phyloP scores from a whole-genome alignment of 2,113 vertebrate species.

The Trogon melanurus region DNA sequence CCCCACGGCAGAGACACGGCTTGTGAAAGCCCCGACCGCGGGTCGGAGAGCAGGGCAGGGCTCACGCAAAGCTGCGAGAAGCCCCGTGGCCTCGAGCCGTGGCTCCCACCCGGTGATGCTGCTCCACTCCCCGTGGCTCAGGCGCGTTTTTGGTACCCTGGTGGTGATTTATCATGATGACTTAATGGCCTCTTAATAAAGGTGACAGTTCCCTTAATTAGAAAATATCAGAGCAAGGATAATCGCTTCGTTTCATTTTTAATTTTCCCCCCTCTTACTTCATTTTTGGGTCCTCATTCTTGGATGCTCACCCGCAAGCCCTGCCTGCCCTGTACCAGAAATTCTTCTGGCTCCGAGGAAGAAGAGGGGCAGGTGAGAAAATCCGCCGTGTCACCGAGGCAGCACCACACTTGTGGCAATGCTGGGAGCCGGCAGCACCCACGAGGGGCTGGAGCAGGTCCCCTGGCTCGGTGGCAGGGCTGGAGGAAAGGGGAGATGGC shows the following conservation, averaged over 20 bases:
- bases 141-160: not conserved
- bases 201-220: constrained; percentile 62
- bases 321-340: not conserved
- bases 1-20: rapidly evolving
- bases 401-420: not conserved
- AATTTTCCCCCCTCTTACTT: not conserved
- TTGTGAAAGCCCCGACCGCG: not conserved
- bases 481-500: not conserved
- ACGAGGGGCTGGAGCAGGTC: not conserved
- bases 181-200: constrained; percentile 43
- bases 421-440: not conserved
- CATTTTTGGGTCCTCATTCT: not conserved
- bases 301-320: not conserved
- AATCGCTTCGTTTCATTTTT: constrained; percentile 32
- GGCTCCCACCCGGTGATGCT: rapidly evolving
- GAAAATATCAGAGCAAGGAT: constrained; percentile 30
- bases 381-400: no score
- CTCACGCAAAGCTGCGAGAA: not conserved
- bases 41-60: rapidly evolving
- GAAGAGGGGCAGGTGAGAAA: not conserved
- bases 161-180: constrained; percentile 6
- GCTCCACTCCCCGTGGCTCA: not conserved
- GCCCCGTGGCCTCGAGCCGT: not conserved
- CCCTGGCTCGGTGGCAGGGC: not conserved
- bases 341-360: not conserved